phyloP scores from a whole-genome alignment of 1,140 invertebrate genomes.

The Venturia canescens region DNA sequence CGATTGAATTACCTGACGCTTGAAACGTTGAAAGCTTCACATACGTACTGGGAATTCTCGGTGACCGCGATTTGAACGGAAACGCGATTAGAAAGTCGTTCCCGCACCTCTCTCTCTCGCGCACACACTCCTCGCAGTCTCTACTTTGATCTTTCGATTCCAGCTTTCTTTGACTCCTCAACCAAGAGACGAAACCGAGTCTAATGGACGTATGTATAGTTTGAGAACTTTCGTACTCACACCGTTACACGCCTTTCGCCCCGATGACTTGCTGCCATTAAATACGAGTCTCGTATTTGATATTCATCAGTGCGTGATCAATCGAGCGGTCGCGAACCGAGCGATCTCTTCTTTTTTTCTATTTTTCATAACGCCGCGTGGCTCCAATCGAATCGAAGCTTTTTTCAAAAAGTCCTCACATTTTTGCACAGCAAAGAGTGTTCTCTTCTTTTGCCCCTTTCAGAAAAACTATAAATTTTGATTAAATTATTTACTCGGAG shows the following conservation, averaged over 20 bases:
- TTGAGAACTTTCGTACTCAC: no score
- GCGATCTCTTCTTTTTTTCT: neutral
- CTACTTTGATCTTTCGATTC: neutral
- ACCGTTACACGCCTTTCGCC: no score
- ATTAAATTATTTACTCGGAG: no score
- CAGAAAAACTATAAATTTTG: no score
- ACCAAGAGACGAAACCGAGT: neutral
- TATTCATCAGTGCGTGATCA: neutral
- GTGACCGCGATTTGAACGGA: neutral
- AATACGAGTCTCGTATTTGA: no score
- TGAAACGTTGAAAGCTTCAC: conserved; percentile 26
- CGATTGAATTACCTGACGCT: conserved; percentile 42
- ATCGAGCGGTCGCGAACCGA: neutral
- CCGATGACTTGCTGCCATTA: no score
- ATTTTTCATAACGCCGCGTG: no score
- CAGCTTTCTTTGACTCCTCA: neutral
- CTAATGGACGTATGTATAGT: neutral
- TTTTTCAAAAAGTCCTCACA: no score
- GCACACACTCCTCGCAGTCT: neutral
- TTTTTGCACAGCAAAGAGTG: no score
- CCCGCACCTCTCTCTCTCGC: neutral
- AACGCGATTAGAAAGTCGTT: conserved; percentile 21
- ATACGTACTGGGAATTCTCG: conserved; percentile 10
- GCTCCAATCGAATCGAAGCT: no score
- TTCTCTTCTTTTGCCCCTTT: no score